phyloP scores from a whole-genome alignment of 2,888 invertebrate species.

The Leptothorax acervorum region DNA sequence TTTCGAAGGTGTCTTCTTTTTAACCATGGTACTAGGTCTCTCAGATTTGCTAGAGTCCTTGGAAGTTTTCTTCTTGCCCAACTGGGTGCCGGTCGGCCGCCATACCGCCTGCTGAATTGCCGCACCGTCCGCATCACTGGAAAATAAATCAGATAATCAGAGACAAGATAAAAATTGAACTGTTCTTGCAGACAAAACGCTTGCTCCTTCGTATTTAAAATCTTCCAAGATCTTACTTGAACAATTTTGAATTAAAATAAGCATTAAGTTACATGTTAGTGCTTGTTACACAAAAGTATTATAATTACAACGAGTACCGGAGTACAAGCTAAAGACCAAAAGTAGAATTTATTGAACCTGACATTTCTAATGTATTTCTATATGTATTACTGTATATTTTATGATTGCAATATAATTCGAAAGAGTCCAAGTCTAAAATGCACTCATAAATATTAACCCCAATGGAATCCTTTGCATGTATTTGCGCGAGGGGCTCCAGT shows the following conservation, averaged over 20 bases:
- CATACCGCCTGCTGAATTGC: constrained; percentile 84
- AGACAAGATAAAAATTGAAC: neutral
- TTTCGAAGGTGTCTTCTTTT: constrained; percentile 73
- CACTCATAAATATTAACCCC: constrained; percentile 71
- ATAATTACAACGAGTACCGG: neutral
- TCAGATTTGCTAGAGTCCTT: constrained; percentile 73
- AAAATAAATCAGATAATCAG: neutral
- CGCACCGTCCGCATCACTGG: constrained; percentile 77
- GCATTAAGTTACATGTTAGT: neutral
- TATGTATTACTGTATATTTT: neutral
- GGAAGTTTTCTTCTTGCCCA: constrained; percentile 81
- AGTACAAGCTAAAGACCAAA: neutral
- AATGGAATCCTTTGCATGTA: constrained; percentile 84
- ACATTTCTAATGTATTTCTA: neutral
- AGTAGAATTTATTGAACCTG: neutral
- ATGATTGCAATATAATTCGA: neutral
- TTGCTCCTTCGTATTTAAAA: neutral
- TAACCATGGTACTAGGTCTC: constrained; percentile 62
- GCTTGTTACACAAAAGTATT: neutral
- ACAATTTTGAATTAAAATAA: neutral
- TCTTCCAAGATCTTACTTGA: constrained; percentile 10
- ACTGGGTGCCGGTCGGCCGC: constrained; percentile 84
- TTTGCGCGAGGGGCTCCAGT: constrained; percentile 84
- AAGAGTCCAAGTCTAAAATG: neutral
- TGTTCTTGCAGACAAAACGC: neutral